Evolutionary conservation across 2,113 vertebrate species (phyloP).

Genomic region (Centrocercus urophasianus): DNA sequence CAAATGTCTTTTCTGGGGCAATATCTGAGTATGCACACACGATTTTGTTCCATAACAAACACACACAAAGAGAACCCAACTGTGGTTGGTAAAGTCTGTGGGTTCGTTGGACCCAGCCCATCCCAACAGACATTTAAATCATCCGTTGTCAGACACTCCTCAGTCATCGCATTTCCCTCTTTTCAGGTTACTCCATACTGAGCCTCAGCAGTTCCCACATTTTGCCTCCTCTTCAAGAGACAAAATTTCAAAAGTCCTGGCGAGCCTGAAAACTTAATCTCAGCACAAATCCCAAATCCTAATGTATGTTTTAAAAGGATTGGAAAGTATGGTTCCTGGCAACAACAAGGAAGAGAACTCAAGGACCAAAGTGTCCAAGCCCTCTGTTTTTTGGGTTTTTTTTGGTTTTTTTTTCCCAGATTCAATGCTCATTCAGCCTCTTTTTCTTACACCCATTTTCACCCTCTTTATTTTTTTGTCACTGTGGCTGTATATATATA

Average conservation of each 20-base stretch:
- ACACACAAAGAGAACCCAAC: not conserved
- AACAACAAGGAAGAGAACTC: not conserved
- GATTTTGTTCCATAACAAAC: slow-evolving; percentile 57
- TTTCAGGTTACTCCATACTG: not conserved
- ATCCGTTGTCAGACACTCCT: not conserved
- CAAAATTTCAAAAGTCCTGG: not conserved
- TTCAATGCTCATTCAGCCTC: not conserved
- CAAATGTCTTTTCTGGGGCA: slow-evolving; percentile 20
- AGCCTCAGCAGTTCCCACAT: not conserved
- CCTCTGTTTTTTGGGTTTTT: not conserved
- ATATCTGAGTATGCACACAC: not conserved
- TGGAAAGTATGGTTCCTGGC: not conserved
- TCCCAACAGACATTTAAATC: not conserved
- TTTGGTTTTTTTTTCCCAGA: not conserved
- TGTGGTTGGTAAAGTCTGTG: not conserved
- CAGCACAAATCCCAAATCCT: not conserved
- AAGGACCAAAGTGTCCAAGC: not conserved
- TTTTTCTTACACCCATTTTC: not conserved
- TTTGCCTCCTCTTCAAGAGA: slow-evolving; percentile 7
- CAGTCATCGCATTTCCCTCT: not conserved
- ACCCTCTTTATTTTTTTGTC: not conserved
- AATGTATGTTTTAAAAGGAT: not conserved
- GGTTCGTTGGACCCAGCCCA: not conserved
- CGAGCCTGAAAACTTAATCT: not conserved
- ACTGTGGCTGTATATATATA: not conserved